Percentiles rank a stretch among this genome's conserved stretches.
Evolutionary conservation across 2,888 invertebrate genomes (phyloP).

Genomic region (Lycia hirtaria): DNA sequence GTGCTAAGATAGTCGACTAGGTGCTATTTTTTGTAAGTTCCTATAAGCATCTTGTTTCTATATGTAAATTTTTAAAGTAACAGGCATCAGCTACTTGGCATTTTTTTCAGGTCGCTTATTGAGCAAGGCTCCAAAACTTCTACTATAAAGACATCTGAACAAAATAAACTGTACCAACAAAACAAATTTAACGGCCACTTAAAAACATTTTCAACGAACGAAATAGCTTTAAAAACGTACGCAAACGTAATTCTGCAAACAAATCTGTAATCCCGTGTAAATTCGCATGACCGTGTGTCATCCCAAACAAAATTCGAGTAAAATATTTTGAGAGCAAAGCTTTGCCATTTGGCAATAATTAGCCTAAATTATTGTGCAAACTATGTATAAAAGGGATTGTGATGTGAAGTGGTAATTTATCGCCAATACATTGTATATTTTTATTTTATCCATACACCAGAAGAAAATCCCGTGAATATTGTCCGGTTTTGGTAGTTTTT

Average conservation of each 20-base stretch:
- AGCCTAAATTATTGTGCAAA: conserved; percentile 19
- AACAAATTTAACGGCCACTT: conserved; percentile 4
- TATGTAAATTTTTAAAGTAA: no score
- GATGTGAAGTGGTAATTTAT: no score
- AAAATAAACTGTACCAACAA: conserved; percentile 1
- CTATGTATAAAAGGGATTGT: background rate
- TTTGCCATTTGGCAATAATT: conserved; percentile 42
- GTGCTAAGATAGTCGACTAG: no score
- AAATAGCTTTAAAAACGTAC: background rate
- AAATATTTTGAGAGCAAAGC: conserved; percentile 11
- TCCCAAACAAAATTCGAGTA: conserved; percentile 1
- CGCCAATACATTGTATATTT: no score
- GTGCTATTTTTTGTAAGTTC: no score
- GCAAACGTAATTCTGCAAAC: conserved; percentile 11
- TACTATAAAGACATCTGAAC: background rate
- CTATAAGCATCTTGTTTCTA: no score
- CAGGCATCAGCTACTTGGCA: no score
- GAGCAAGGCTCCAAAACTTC: no score
- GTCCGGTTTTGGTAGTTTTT: no score
- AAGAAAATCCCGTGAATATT: no score
- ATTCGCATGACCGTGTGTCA: conserved; percentile 33
- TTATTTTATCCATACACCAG: no score
- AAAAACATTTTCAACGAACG: conserved; percentile 5
- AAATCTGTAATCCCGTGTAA: conserved; percentile 11
- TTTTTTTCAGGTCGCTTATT: no score